A percentile compares a stretch with the other conserved stretches of the same genome.
Conservation (phyloP, 1,140 invertebrate species). For the Drosophila jambulina region DNA sequence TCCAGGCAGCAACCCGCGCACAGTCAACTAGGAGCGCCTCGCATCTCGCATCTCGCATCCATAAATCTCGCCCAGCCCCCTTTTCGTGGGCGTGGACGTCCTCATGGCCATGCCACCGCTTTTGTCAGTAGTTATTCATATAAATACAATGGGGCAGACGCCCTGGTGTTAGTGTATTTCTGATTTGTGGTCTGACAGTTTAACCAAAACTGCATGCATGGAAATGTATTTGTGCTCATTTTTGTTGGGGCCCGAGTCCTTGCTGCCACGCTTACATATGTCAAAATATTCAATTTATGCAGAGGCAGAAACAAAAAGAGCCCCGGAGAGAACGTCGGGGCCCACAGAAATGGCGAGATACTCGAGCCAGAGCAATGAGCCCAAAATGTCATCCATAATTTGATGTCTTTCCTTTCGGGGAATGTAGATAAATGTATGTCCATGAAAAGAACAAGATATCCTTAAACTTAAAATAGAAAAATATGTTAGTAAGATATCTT, state of each 20-base stretch:
- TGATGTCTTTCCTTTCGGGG: constrained; percentile 8
- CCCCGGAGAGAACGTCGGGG: constrained; percentile 50
- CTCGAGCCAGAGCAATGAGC: constrained; percentile 24
- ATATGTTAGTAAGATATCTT: neutral
- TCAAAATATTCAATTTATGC: constrained; percentile 84
- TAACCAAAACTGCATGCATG: constrained; percentile 82
- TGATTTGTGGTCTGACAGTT: constrained; percentile 84
- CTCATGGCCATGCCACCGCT: constrained; percentile 41
- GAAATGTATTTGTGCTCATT: constrained; percentile 83
- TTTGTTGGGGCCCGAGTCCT: constrained; percentile 49
- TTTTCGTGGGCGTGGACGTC: constrained; percentile 13
- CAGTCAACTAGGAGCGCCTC: constrained; percentile 66
- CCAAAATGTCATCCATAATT: constrained; percentile 53
- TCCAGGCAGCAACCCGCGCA: constrained; percentile 12
- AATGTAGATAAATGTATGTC: neutral
- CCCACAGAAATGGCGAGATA: constrained; percentile 27
- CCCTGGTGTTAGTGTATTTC: constrained; percentile 76
- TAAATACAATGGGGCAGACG: constrained; percentile 52
- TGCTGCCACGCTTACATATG: constrained; percentile 75
- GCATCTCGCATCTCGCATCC: constrained; percentile 47
- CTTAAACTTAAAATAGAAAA: neutral
- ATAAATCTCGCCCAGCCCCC: constrained; percentile 64
- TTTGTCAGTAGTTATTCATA: constrained; percentile 77
- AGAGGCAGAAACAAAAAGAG: constrained; percentile 77
- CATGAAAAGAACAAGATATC: neutral